Base-by-base conservation (phyloP, 2,888 invertebrate species). In the Acanthacorydalis orientalis region DNA sequence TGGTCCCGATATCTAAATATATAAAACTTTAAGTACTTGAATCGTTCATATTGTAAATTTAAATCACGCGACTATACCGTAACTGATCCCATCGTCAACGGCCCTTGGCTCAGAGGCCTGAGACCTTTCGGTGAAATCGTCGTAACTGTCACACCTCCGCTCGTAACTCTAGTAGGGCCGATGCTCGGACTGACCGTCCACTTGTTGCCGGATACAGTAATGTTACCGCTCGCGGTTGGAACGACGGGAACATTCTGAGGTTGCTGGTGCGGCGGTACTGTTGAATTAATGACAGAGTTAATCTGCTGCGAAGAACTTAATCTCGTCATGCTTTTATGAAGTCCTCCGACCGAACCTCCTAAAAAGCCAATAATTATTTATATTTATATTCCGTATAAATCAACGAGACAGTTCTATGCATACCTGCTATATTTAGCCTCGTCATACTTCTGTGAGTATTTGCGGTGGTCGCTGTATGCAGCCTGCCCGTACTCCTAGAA, bases 281-380 rank as follows among this genome's bases (percentile, higher is more conserved):
- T 52, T 38, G 55, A 51, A 38, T 51, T 53, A 37, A 52, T 52
- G 9, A 53, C 51, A 33, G 62, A 59, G 50, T 82, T 81, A 55
- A 83, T 83, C 61, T 81, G 79, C 60, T 85, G 83, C 38, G 83
- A 83, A 11, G 83, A 83, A 51, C 83, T 83, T 50, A 86, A 62
- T 37, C 84, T 73, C 8, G 85, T 85, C 84, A 86, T 84, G 60
- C 85, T 85, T 61, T 84, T 85, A 61, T 85, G 84, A 4, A 85
- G 68, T 1, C 84, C 85, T 8, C 83, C 82, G 11, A 83, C 80
- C 1, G 83, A 83, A 12, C 83, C 82, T 40, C 75, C 75, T 75
- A 57, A 51, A 53, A 54, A 46, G 45, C 49, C 1, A 14, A 16
- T 4, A 15, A 4, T 41, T 6, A 12, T 37, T 37, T 38, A 38